Evolutionary conservation across 2,113 vertebrate species (phyloP), one percentile per base, ranked within the genome.

Genomic region (Heterocephalus glaber): DNA sequence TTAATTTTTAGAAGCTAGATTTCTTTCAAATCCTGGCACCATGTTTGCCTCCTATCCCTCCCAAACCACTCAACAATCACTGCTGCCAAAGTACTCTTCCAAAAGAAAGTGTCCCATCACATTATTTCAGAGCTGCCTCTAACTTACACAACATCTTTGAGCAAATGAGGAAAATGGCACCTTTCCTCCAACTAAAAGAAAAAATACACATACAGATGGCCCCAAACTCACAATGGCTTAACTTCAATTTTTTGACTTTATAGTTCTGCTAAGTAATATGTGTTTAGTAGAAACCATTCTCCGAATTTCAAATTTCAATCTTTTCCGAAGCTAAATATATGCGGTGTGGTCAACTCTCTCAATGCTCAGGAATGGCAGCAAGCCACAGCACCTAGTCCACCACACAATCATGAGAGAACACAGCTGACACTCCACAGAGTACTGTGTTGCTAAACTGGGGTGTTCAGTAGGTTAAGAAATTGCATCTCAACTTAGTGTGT

Each of bases 1-100:
- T 82, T 63, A 94, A 77, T 81, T 92, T 95, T 76, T 47, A 76
- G 83, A 28, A 89, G 26, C 56, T 65, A 41, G 22, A 66, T 41
- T 92, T 83, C 58, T 95, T 89, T 85, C n/a, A 80, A 81, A 7
- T 19, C 3, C n/a, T 85, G 26, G 20, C 70, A 66, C 16, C 13
- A 4, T 2, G 3, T 19, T 85, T 76, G 38, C 38, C n/a, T 80
- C 49, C 66, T 4, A 30, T 3, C 58, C 26, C 83, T 61, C 74
- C 65, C 5, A 76, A 95, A 49, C 26, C 54, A 74, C 70, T 38
- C 0, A 1, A 35, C 60, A 94, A 60, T 35, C 6, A 44, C 44
- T 41, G 13, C 77, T 56, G 41, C 52, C 63, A 85, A 26, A 47
- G 1, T 12, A 38, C 1, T 86, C 84, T 76, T 85, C 72, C 56